Conservation (phyloP, 2,113 vertebrate genomes). For the Zootoca vivipara region DNA sequence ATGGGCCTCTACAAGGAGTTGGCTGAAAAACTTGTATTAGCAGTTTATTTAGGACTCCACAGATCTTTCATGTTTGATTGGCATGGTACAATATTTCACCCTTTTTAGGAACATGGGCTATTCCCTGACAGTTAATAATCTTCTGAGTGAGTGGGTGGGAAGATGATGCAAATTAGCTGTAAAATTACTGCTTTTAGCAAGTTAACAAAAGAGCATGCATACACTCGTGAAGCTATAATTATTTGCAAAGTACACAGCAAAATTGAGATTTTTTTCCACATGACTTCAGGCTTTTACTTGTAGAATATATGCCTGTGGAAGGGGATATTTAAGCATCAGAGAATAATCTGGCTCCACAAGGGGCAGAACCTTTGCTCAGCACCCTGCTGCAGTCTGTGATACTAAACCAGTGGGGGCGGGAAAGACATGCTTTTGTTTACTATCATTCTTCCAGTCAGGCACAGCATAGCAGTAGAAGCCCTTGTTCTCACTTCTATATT, state of each 20-base stretch:
- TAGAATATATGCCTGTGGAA: constrained; percentile 45
- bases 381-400: constrained; percentile 31
- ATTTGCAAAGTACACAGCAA: constrained; percentile 31
- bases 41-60: constrained; percentile 52
- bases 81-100: constrained; percentile 10
- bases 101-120: constrained; percentile 23
- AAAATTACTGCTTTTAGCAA: constrained; percentile 35
- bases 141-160: constrained; percentile 28
- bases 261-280: constrained; percentile 50
- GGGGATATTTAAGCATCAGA: constrained; percentile 53
- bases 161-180: constrained; percentile 40
- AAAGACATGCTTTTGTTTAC: background rate
- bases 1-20: constrained; percentile 58
- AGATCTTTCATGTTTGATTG: constrained; percentile 43
- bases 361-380: background rate
- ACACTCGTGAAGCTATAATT: background rate
- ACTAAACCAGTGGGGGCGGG: constrained; percentile 22
- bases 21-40: constrained; percentile 54
- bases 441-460: background rate
- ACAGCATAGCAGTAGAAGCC: background rate
- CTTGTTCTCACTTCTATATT: background rate
- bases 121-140: constrained; percentile 8
- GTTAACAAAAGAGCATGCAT: constrained; percentile 4
- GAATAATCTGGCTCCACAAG: constrained; percentile 36
- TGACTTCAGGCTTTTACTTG: constrained; percentile 35